Evolutionary conservation across 30 jellyfish, hydroid and myxozoan species (phyloP), one percentile per base, ranked within the genome.

Genomic region (Aurelia sp.): DNA sequence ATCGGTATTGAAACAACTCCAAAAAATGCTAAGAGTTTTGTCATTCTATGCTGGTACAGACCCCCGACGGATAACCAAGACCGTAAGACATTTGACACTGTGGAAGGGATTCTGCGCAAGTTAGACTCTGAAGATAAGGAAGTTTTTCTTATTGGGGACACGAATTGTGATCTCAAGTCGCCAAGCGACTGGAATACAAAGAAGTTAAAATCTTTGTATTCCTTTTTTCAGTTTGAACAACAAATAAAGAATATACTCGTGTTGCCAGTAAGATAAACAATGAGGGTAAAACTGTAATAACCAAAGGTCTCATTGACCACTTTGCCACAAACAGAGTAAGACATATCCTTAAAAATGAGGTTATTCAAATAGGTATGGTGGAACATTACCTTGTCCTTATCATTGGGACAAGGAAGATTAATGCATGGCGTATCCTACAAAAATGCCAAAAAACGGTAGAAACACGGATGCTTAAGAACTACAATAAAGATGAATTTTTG

Each of bases 111-210:
- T 35, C 38, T 72, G 67, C 20, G 83, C 65, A 72, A 72, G 67
- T 72, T 72, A 27, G 83, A 72, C 27, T 72, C 83, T 40, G 83
- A 72, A 41, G 83, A 51, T n/a, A 72, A 72, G 83, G 67, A 72
- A 72, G 83, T 72, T 5, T 50, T 72, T 30, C 66, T 72, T 15
- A 52, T 72, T 22, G 83, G 66, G 67, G 83, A 50, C 67, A 72
- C 67, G 38, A 72, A 72, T 51, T 72, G 83, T 51, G 67, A 72
- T 35, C 67, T 72, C 47, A 72, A 40, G 59, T 12, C 60, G 2
- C 60, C 3, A 20, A 52, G 53, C 20, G 53, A 74, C 73, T 13
- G 85, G 73, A 74, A 74, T 51, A 74, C 85, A 74, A 74, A 74
- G 40, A 51, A 48, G 53, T 18, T 74, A 58, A 74, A 74, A 74